phyloP scores from a whole-genome alignment of 2,797 vertebrate species.

The Periophthalmus magnuspinnatus region DNA sequence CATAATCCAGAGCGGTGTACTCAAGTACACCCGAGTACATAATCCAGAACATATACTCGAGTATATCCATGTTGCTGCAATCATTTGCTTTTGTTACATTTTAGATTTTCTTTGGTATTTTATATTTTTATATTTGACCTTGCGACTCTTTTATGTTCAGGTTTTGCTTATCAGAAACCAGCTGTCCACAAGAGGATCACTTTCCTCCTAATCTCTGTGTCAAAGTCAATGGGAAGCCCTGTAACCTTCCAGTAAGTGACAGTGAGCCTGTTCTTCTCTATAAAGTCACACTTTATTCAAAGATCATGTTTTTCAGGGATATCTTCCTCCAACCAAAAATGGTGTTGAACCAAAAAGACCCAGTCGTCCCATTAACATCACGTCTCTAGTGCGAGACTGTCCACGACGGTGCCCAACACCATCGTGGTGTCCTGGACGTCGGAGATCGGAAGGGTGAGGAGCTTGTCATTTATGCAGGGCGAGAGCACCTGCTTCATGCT shows the following conservation, averaged over 20 bases:
- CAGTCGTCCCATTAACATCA: constrained; percentile 98
- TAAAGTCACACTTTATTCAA: constrained; percentile 2
- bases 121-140: constrained; percentile 5
- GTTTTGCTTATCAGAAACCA: constrained; percentile 98
- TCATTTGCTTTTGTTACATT: background rate
- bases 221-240: constrained; percentile 94
- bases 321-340: constrained; percentile 99
- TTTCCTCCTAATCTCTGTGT: constrained; percentile 95
- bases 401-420: constrained; percentile 97
- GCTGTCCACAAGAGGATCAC: constrained; percentile 97
- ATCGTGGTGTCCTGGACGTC: constrained; percentile 98
- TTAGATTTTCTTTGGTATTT: too few relatives aligned
- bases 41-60: too few relatives aligned
- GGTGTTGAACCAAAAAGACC: constrained; percentile 99
- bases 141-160: constrained; percentile 61
- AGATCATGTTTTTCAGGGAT: constrained; percentile 79
- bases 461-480: background rate
- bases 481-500: too few relatives aligned
- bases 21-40: too few relatives aligned
- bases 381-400: constrained; percentile 93
- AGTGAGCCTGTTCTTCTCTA: background rate
- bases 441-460: constrained; percentile 92
- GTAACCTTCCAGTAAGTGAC: constrained; percentile 91
- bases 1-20: too few relatives aligned
- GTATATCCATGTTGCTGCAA: background rate